Percentiles rank a stretch among this genome's conserved stretches.
Conservation (phyloP, 2,888 invertebrate species). For the Lithodes maja region DNA sequence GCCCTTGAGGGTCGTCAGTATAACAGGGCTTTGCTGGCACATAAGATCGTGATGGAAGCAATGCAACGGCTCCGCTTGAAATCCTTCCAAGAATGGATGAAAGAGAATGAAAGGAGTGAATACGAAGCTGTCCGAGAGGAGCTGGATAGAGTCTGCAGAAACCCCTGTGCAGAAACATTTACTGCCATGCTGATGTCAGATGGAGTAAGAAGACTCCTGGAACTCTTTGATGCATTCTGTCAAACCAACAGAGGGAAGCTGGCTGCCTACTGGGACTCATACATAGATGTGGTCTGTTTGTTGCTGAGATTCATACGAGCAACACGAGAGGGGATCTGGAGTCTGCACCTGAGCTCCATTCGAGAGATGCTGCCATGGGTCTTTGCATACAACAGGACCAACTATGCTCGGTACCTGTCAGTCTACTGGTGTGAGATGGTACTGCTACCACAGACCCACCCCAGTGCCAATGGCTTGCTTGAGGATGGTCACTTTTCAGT, state of each 20-base stretch:
- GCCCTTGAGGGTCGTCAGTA: not conserved
- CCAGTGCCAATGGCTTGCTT: not conserved
- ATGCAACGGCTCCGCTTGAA: constrained; percentile 11
- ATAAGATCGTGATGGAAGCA: constrained; percentile 29
- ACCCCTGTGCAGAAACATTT: not conserved
- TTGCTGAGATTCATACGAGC: not conserved
- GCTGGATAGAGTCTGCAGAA: not conserved
- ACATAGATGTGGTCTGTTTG: constrained; percentile 17
- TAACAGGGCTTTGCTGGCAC: not conserved
- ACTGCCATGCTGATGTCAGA: constrained; percentile 1
- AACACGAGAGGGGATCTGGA: not conserved
- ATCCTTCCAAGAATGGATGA: constrained; percentile 13
- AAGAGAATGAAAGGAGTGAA: constrained; percentile 29
- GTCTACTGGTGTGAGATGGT: constrained; percentile 20
- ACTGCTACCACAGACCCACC: constrained; percentile 5
- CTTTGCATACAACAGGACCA: constrained; percentile 8
- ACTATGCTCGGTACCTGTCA: constrained; percentile 9
- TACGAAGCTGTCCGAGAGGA: constrained; percentile 8
- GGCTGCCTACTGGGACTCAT: constrained; percentile 2
- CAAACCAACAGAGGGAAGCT: not conserved
- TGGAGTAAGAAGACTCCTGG: not conserved
- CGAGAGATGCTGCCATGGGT: constrained; percentile 13
- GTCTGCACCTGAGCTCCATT: not conserved
- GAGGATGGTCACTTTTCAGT: not conserved
- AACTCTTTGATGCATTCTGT: not conserved